phyloP scores from a whole-genome alignment of 1,140 invertebrate species.

The Ceratoteleas bidentatus region DNA sequence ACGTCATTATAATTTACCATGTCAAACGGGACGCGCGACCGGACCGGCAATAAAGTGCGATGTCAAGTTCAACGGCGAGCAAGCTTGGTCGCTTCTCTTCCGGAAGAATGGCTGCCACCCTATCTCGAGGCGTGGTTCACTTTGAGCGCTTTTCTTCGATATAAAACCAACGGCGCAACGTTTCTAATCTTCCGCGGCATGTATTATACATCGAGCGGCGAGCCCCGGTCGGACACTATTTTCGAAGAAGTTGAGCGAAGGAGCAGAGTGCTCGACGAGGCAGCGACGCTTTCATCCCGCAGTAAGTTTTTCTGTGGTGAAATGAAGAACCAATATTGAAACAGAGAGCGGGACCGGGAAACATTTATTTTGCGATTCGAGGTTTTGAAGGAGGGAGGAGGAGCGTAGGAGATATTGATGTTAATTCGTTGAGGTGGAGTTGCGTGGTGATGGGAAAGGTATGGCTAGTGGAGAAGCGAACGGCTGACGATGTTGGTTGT shows the following conservation, averaged over 20 bases:
- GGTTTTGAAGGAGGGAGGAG: too few relatives aligned
- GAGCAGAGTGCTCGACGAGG: background rate
- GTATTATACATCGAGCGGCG: conserved; percentile 67
- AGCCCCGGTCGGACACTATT: conserved; percentile 1
- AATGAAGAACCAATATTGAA: too few relatives aligned
- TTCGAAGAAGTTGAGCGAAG: conserved; percentile 3
- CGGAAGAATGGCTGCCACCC: conserved; percentile 69
- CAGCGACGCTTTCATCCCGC: too few relatives aligned
- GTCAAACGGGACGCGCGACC: conserved; percentile 50
- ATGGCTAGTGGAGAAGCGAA: too few relatives aligned
- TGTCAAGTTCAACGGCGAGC: conserved; percentile 66
- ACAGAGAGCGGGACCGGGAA: too few relatives aligned
- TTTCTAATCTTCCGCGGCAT: conserved; percentile 68
- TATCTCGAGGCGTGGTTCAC: conserved; percentile 49
- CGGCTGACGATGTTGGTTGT: too few relatives aligned
- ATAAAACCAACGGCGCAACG: conserved; percentile 62
- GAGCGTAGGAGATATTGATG: too few relatives aligned
- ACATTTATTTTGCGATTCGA: too few relatives aligned
- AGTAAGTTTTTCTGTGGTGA: too few relatives aligned
- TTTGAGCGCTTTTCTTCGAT: conserved; percentile 62
- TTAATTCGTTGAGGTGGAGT: too few relatives aligned
- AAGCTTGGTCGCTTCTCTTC: conserved; percentile 71
- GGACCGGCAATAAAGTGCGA: conserved; percentile 69
- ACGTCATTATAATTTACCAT: conserved; percentile 59
- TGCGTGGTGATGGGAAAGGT: too few relatives aligned